A percentile compares a stretch with the other conserved stretches of the same genome.
phyloP scores from a whole-genome alignment of 1,140 invertebrate species.

The Holotrichia oblita region DNA sequence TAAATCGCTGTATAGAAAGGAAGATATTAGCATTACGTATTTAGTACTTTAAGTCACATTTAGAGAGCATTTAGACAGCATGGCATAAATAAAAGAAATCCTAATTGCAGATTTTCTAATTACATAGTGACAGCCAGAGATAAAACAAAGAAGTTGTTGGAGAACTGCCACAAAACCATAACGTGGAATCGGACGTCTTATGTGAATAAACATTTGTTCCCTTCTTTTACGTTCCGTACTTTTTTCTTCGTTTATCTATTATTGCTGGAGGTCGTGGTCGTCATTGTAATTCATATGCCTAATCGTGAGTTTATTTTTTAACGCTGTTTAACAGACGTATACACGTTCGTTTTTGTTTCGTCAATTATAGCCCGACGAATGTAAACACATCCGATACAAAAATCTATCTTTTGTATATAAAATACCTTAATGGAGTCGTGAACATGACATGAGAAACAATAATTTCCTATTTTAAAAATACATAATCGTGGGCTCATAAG shows the following conservation, averaged over 20 bases:
- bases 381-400: background rate
- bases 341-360: background rate
- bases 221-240: background rate
- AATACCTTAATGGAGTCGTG: background rate
- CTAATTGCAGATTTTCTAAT: background rate
- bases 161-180: background rate
- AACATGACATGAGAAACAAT: background rate
- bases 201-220: slow-evolving; percentile 14
- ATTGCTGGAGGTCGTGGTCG: background rate
- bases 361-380: background rate
- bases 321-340: background rate
- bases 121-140: background rate
- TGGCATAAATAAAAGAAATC: background rate
- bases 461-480: no score
- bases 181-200: background rate
- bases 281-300: background rate
- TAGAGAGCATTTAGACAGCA: no score
- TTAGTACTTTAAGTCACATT: no score
- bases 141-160: slow-evolving; percentile 8
- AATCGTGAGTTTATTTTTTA: background rate
- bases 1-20: no score
- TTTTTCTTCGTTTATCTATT: background rate
- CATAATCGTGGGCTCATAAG: no score
- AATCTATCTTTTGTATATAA: background rate
- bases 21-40: no score